phyloP scores from a whole-genome alignment of 2,888 invertebrate species.

The Xestia xanthographa region DNA sequence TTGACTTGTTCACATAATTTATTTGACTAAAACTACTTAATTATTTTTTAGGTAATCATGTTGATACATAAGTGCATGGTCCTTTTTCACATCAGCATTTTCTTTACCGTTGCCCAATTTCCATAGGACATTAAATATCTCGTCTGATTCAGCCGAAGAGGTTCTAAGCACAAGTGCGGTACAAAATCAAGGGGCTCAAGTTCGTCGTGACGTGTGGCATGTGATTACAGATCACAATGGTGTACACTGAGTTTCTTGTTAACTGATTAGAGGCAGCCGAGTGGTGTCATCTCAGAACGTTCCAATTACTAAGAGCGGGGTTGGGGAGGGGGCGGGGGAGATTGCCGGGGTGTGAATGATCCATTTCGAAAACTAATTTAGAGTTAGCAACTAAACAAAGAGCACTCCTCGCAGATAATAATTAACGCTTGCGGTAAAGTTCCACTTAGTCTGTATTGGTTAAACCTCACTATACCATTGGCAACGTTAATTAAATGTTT shows the following conservation, averaged over 20 bases:
- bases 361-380: slow-evolving; percentile 91
- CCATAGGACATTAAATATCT: slow-evolving; percentile 6
- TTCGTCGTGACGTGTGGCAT: slow-evolving; percentile 69
- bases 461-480: slow-evolving; percentile 84
- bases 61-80: not conserved
- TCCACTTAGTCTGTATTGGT: slow-evolving; percentile 88
- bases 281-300: slow-evolving; percentile 90
- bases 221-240: slow-evolving; percentile 83
- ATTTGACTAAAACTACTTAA: not conserved
- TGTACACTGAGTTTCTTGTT: slow-evolving; percentile 87
- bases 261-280: slow-evolving; percentile 89
- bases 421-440: slow-evolving; percentile 90
- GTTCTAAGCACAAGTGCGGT: slow-evolving; percentile 43
- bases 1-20: slow-evolving; percentile 10
- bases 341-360: slow-evolving; percentile 88
- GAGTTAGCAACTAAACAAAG: slow-evolving; percentile 91
- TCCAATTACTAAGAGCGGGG: slow-evolving; percentile 88
- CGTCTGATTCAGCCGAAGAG: slow-evolving; percentile 24
- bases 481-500: slow-evolving; percentile 81
- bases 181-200: slow-evolving; percentile 53
- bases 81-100: not conserved
- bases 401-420: slow-evolving; percentile 90
- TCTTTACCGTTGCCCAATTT: slow-evolving; percentile 18
- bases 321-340: slow-evolving; percentile 75
- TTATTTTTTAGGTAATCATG: not conserved